Evolutionary conservation across 2,113 vertebrate species (phyloP), one percentile per base, ranked within the genome.

Genomic region (Ptilonorhynchus violaceus): DNA sequence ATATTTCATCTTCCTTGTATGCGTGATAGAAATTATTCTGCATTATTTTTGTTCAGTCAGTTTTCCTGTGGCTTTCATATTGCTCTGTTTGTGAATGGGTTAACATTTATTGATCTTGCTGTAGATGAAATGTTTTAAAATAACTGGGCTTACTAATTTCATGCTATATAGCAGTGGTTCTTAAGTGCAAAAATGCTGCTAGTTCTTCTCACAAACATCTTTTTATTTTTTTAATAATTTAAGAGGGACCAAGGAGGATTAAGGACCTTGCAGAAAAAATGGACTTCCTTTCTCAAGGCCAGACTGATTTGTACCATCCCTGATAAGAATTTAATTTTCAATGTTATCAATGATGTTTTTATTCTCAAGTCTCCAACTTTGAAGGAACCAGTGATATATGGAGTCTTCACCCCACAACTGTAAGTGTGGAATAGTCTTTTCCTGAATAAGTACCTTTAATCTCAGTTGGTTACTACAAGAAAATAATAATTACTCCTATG

Each of bases 251-350:
- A 99, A 77, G 99, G 99, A 3, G 99, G 99, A 46, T 98, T 99
- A 93, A 98, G 99, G 92, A 99, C 98, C 22, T 97, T 99, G 70
- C 99, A 99, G 96, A 99, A 99, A 97, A 99, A 99, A 94, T 99
- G 99, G 99, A 99, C 99, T 2, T 99, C 99, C 15, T 99, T 99
- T 97, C 98, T 99, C 76, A 99, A 99, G 97, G 99, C 99, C 83
- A 98, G 99, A 85, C 97, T 99, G 93, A 98, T 99, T 79, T 99
- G 99, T 94, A 99, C 99, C 83, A 98, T 98, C 96, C 99, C 99
- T 0, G 99, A 99, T 68, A 99, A 98, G 83, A 99, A 99, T 98
- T 99, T 99, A 37, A 98, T 99, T 97, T 99, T 99, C 98, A 99
- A 99, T 15, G 98, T 99, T 49, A 98, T 99, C 42, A 99, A 98